phyloP scores from a whole-genome alignment of 2,113 vertebrate species.

The Shinisaurus crocodilurus region DNA sequence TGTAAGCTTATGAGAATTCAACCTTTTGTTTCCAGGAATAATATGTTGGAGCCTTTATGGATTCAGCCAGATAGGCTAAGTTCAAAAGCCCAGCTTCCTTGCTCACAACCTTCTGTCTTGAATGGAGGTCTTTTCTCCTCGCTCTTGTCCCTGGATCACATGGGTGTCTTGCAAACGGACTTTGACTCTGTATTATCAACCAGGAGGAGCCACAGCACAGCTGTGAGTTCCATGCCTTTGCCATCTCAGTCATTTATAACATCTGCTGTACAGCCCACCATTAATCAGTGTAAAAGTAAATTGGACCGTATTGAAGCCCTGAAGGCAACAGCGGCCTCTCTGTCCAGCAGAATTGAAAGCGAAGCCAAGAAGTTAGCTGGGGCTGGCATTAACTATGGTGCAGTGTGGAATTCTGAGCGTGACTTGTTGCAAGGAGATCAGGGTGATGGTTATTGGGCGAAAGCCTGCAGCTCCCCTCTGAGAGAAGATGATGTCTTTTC shows the following conservation, averaged over 20 bases:
- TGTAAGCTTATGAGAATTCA: background rate
- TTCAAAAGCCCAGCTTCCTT: conserved; percentile 68
- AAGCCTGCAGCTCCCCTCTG: conserved; percentile 81
- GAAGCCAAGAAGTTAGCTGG: conserved; percentile 91
- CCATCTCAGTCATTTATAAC: conserved; percentile 68
- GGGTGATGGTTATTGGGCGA: conserved; percentile 75
- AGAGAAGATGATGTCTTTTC: conserved; percentile 80
- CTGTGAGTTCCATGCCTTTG: conserved; percentile 55
- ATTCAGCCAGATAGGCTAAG: conserved; percentile 81
- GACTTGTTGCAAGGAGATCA: conserved; percentile 61
- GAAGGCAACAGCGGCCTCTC: conserved; percentile 92
- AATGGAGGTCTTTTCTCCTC: conserved; percentile 82
- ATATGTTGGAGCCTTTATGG: conserved; percentile 77
- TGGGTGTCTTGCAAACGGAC: conserved; percentile 76
- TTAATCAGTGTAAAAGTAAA: conserved; percentile 80
- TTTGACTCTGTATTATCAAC: conserved; percentile 69
- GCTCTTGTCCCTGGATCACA: conserved; percentile 80
- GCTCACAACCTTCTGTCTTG: conserved; percentile 61
- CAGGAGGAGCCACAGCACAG: conserved; percentile 62
- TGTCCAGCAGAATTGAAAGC: conserved; percentile 91
- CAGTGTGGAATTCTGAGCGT: conserved; percentile 71
- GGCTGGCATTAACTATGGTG: conserved; percentile 81
- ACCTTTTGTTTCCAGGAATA: conserved; percentile 76
- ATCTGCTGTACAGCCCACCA: conserved; percentile 68
- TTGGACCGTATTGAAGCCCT: conserved; percentile 89